Evolutionary conservation across 2,888 invertebrate genomes (phyloP), one percentile per base, ranked within the genome.

Genomic region (Erebia ligea): DNA sequence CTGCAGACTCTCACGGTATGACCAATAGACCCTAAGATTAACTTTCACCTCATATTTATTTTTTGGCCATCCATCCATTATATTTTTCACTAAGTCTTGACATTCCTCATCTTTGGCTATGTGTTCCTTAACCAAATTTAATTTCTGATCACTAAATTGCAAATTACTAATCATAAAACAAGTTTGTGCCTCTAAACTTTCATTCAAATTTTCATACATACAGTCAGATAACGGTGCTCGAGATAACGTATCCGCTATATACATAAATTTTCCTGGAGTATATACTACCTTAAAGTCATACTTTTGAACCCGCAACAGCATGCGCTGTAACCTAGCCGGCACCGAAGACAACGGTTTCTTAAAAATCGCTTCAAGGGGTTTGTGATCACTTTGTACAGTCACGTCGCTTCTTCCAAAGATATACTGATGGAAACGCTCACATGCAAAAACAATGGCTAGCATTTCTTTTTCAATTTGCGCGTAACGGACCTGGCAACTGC

Each of bases 231-330:
- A 52, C 0, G 79, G 71, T 0, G 79, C 78, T 0, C 80, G 71
- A 1, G 80, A 81, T 21, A 81, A 50, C 0, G 78, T 75, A 54
- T 80, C 80, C 0, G 80, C 73, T 9, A 81, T 69, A 68, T 73
- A 80, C 78, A 81, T 78, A 63, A 78, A 77, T 63, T 79, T 80
- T 0, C 80, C 79, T 0, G 80, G 78, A 9, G 48, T 74, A 69
- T 81, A 80, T 0, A 42, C 34, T 1, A 80, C 75, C 8, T 63
- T 68, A 11, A 80, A 69, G 48, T 77, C 75, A 65, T 79, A 80
- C 1, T 54, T 17, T 69, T 80, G 80, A 2, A 79, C 42, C 40
- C 77, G 61, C 8, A 82, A 19, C 73, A 80, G 74, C 79, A 80
- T 79, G 1, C 79, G 63, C 40, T 79, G 79, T n/a, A 81, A 64